Base-by-base conservation (phyloP, 2,888 invertebrate genomes). In the Lasioglossum morio region DNA sequence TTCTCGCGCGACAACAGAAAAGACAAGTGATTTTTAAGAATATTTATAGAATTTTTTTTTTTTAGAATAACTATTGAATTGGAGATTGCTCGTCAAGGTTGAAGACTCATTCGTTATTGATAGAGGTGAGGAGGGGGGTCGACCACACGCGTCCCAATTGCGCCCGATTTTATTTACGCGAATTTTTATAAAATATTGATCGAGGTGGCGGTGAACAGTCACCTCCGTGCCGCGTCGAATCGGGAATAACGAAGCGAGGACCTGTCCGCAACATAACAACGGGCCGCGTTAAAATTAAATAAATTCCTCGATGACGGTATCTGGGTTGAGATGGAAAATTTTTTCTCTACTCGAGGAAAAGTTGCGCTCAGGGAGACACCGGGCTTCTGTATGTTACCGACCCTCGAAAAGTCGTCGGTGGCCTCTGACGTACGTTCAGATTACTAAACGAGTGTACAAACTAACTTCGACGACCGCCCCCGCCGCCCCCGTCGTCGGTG, bases 101-200 rank as follows among this genome's bases (percentile, higher is more conserved):
- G 14, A n/a, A n/a, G 27, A 37, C 37, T 69, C 34, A 40, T 70
- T n/a, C 16, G 53, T 53, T 27, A 37, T 53, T 34, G 53, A 77
- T 23, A 40, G 40, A 57, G 77, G 2, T n/a, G 19, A n/a, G n/a
- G 14, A 23, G 14, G 75, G 75, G 30, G 63, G 63, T 3, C 57
- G 60, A 48, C 83, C 57, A 27, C 34, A 30, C 66, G 66, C 34
- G 79, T 60, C 69, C 79, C 72, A 79, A 84, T 79, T 85, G 46
- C 75, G 79, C 79, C 23, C 79, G 85, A 85, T 85, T 85, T 85
- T n/a, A 70, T 70, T 79, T 84, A 73, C 79, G 76, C 79, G 66
- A 79, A 84, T 85, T 85, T 85, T 79, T 76, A 57, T 76, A 76
- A 85, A 79, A 72, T 72, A 79, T 85, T 77, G 85, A 85, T 77